Percentiles rank a stretch among this genome's conserved stretches.
Evolutionary conservation across 2,888 invertebrate genomes (phyloP).

Genomic region (Phyllotreta striolata): DNA sequence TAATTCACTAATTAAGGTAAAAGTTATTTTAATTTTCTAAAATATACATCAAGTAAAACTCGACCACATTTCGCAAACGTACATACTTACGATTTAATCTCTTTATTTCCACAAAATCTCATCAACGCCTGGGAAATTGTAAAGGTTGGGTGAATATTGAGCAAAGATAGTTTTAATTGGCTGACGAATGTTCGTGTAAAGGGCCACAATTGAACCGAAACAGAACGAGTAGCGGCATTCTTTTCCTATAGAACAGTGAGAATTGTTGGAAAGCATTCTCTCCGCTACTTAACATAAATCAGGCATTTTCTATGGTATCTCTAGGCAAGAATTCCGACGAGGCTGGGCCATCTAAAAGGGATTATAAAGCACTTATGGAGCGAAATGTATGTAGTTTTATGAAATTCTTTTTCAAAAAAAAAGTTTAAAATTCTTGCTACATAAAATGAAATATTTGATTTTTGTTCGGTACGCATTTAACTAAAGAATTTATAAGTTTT

Average conservation of each 20-base stretch:
- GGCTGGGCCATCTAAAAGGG: slow-evolving; percentile 6
- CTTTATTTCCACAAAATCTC: no score
- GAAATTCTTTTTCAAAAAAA: slow-evolving; percentile 5
- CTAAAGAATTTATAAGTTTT: neutral
- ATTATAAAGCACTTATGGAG: slow-evolving; percentile 1
- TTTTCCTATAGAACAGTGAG: slow-evolving; percentile 2
- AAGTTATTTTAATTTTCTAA: no score
- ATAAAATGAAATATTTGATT: neutral
- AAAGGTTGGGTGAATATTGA: no score
- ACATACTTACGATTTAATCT: no score
- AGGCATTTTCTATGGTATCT: slow-evolving; percentile 13
- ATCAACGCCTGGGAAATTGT: no score
- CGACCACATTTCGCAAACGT: no score
- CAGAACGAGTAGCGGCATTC: neutral
- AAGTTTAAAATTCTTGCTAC: neutral
- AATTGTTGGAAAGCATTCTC: slow-evolving; percentile 10
- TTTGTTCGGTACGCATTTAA: neutral
- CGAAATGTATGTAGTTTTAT: slow-evolving; percentile 4
- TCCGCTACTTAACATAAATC: slow-evolving; percentile 11
- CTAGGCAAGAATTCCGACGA: slow-evolving; percentile 13
- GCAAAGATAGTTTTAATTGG: no score
- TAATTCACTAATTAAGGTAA: no score
- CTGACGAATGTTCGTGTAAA: no score
- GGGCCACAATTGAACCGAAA: no score
- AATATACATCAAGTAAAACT: no score